A percentile compares a stretch with the other conserved stretches of the same genome.
Conservation (phyloP, 2,888 invertebrate genomes). For the Candidula unifasciata region DNA sequence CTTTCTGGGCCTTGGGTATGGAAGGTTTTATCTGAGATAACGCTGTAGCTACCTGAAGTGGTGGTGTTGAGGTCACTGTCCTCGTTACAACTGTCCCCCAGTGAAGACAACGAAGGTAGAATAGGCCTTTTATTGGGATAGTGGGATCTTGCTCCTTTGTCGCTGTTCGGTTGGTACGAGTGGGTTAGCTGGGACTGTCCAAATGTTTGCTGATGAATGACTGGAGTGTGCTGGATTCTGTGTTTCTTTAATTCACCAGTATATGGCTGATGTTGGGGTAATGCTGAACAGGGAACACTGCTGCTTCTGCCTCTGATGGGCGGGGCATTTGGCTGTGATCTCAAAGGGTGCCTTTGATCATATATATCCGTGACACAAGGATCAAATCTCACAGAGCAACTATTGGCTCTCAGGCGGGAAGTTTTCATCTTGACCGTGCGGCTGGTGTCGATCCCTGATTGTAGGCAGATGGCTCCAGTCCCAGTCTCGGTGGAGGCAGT, state of each 20-base stretch:
- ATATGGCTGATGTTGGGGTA: not conserved
- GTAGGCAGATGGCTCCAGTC: slow-evolving; percentile 24
- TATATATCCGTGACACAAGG: slow-evolving; percentile 39
- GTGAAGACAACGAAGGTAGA: not conserved
- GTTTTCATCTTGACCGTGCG: too few relatives aligned
- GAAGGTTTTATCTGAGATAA: slow-evolving; percentile 55
- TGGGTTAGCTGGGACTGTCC: too few relatives aligned
- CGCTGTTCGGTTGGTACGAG: not conserved
- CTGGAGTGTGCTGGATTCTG: too few relatives aligned
- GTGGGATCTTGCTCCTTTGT: too few relatives aligned
- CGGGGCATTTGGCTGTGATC: not conserved
- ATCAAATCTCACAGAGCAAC: slow-evolving; percentile 36
- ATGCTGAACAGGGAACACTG: not conserved
- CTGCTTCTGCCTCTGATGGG: not conserved
- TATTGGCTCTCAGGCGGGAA: not conserved
- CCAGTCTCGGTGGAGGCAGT: slow-evolving; percentile 50
- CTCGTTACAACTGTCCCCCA: slow-evolving; percentile 43
- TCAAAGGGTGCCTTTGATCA: not conserved
- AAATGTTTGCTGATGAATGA: too few relatives aligned
- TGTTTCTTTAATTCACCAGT: too few relatives aligned
- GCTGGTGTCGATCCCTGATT: not conserved
- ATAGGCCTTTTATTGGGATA: not conserved
- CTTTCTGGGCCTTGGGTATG: slow-evolving; percentile 67
- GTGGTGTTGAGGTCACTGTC: slow-evolving; percentile 57
- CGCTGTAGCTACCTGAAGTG: slow-evolving; percentile 57